A percentile compares a stretch with the other conserved stretches of the same genome.
Conservation (phyloP, 2,888 invertebrate genomes). For the Ochlodes sylvanus region DNA sequence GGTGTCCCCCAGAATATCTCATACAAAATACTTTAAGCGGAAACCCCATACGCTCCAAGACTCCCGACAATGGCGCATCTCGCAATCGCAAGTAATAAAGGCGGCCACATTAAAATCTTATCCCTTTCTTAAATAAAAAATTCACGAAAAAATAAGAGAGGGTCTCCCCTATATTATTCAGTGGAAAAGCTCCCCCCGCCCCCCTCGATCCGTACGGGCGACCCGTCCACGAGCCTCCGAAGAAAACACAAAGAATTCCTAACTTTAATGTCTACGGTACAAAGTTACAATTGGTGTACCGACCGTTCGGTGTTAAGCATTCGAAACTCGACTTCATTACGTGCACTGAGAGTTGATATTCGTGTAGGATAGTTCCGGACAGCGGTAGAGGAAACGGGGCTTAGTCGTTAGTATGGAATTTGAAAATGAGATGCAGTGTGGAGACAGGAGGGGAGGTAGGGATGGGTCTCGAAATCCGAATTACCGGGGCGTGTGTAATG, state of each 20-base stretch:
- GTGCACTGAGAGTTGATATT: slow-evolving; percentile 63
- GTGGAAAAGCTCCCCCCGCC: slow-evolving; percentile 57
- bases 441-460: slow-evolving; percentile 54
- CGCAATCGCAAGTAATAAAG: slow-evolving; percentile 81
- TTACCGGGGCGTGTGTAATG: slow-evolving; percentile 84
- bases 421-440: slow-evolving; percentile 84
- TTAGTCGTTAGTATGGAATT: slow-evolving; percentile 72
- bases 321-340: slow-evolving; percentile 56
- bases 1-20: slow-evolving; percentile 56
- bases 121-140: slow-evolving; percentile 85
- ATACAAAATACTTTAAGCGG: slow-evolving; percentile 82
- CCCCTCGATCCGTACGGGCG: slow-evolving; percentile 55
- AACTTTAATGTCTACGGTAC: slow-evolving; percentile 68
- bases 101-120: slow-evolving; percentile 85
- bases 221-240: slow-evolving; percentile 50
- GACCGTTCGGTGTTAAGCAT: slow-evolving; percentile 39
- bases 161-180: slow-evolving; percentile 80
- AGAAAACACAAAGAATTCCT: slow-evolving; percentile 71
- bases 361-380: slow-evolving; percentile 50
- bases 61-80: slow-evolving; percentile 76
- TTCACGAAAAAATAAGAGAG: slow-evolving; percentile 83
- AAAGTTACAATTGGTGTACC: slow-evolving; percentile 73
- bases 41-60: slow-evolving; percentile 80
- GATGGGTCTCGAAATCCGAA: slow-evolving; percentile 79
- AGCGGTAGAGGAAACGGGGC: slow-evolving; percentile 64